These are phyloP conservation scores for Brachionus paranguensis DNA, from an alignment of 1,140 invertebrate species.

Conservation along the genomic window DNA sequence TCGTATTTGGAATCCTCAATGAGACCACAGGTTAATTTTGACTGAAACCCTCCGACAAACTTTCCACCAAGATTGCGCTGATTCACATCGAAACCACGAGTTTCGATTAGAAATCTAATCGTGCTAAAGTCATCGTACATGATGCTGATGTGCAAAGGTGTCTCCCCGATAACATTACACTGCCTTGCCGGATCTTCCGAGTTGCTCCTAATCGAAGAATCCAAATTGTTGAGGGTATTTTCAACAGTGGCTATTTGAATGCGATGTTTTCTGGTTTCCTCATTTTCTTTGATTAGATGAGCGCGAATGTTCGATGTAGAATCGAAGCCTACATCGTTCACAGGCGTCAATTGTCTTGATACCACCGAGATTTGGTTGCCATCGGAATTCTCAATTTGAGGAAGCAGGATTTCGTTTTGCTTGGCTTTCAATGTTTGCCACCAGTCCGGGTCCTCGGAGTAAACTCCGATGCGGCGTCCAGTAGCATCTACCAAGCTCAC, in stretches of 20 bases:
- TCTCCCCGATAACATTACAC: constrained; percentile 64
- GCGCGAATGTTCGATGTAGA: constrained; percentile 22
- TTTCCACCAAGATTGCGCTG: constrained; percentile 78
- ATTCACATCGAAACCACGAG: constrained; percentile 76
- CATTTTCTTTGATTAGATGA: constrained; percentile 10
- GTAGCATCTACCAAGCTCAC: constrained; percentile 25
- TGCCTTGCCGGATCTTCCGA: not conserved
- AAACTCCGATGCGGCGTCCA: constrained; percentile 1
- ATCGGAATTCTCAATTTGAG: constrained; percentile 3
- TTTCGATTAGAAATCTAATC: constrained; percentile 80
- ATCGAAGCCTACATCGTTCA: not conserved
- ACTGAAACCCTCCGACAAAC: constrained; percentile 67
- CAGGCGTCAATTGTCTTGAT: not conserved
- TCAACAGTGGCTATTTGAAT: not conserved
- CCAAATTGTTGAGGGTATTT: not conserved
- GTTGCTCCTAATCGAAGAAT: not conserved
- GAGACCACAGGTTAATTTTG: constrained; percentile 49
- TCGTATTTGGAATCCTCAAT: constrained; percentile 21
- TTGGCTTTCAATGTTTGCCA: constrained; percentile 34
- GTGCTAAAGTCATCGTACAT: constrained; percentile 91
- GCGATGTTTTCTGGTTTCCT: not conserved
- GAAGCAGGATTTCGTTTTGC: not conserved
- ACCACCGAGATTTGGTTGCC: not conserved
- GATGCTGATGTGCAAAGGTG: constrained; percentile 87
- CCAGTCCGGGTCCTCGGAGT: constrained; percentile 35